A percentile compares a stretch with the other conserved stretches of the same genome.
Conservation (phyloP, 1,140 invertebrate species). For the Drosophila simulans region DNA sequence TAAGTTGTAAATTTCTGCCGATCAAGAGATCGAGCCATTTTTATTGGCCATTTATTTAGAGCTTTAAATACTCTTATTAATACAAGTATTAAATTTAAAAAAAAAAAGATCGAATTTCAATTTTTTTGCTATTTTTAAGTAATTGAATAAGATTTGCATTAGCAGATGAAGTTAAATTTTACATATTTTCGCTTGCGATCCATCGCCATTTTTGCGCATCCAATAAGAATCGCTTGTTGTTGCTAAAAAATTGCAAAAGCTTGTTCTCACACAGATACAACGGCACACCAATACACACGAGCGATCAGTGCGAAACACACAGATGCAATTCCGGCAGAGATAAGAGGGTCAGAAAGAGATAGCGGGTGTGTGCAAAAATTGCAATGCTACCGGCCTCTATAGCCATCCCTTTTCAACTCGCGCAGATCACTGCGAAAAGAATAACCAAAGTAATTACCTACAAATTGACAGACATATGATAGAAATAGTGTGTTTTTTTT, state of each 20-base stretch:
- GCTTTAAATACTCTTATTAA: not conserved
- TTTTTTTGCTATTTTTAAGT: no score
- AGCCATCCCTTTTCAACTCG: constrained; percentile 8
- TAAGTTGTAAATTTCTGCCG: constrained; percentile 21
- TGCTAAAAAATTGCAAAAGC: constrained; percentile 21
- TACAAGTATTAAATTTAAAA: no score
- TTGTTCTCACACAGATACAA: constrained; percentile 30
- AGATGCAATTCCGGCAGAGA: constrained; percentile 34
- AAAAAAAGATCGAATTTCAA: no score
- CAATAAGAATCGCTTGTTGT: constrained; percentile 44
- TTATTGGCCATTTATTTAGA: not conserved
- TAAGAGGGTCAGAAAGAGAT: constrained; percentile 30
- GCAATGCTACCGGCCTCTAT: constrained; percentile 16
- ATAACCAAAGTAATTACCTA: constrained; percentile 68
- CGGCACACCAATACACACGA: constrained; percentile 3
- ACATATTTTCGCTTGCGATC: constrained; percentile 27
- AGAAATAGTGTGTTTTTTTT: constrained; percentile 36
- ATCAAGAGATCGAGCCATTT: constrained; percentile 2
- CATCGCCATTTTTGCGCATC: constrained; percentile 77
- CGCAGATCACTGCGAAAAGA: constrained; percentile 20
- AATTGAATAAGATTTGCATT: no score
- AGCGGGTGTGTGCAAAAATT: constrained; percentile 9
- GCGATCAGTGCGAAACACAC: constrained; percentile 26
- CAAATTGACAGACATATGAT: constrained; percentile 70
- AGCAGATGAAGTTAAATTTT: not conserved